Evolutionary conservation across 1,140 invertebrate genomes (phyloP), one percentile per base, ranked within the genome.

Genomic region (Drosophila biarmipes): DNA sequence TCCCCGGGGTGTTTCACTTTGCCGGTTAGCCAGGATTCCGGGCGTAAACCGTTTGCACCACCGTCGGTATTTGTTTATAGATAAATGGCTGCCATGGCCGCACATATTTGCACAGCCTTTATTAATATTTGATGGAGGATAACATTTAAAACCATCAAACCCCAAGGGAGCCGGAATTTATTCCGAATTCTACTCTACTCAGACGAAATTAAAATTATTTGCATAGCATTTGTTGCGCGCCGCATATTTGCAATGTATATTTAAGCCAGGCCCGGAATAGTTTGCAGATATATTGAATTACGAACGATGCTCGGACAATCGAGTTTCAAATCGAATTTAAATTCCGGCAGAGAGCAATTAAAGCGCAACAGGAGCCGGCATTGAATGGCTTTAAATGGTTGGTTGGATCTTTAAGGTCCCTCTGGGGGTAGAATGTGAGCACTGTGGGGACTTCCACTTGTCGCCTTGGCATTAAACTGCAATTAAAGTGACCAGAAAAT

Each of bases 401-500:
- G 12, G 51, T 31, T 7, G 63, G 64, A 48, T 48, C 66, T 69
- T 69, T 27, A 69, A 56, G 51, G 49, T 21, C 34, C 48, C 61
- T 45, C 7, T 42, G 66, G 38, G 63, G 21, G 17, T 19, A 4
- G 15, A 43, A 19, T n/a, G 35, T 73, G 57, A 54, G 29, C 54
- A 54, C 35, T 73, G 42, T 21, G 57, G 68, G 14, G 71, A 48
- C 55, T 72, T 73, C 42, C 40, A 69, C 64, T 76, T 87, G 79
- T 78, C 81, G 62, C 42, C 64, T 59, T 62, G 24, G 46, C 64
- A 89, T 89, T 87, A 87, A 89, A 82, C 51, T 78, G 58, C 82
- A 82, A 87, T 87, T 87, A 87, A 86, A 49, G 40, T 73, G 79
- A 77, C 84, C 84, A 52, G 71, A 72, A 82, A 89, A 80, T 90